Evolutionary conservation across 2,888 invertebrate genomes (phyloP).

Genomic region (Dione juno): DNA sequence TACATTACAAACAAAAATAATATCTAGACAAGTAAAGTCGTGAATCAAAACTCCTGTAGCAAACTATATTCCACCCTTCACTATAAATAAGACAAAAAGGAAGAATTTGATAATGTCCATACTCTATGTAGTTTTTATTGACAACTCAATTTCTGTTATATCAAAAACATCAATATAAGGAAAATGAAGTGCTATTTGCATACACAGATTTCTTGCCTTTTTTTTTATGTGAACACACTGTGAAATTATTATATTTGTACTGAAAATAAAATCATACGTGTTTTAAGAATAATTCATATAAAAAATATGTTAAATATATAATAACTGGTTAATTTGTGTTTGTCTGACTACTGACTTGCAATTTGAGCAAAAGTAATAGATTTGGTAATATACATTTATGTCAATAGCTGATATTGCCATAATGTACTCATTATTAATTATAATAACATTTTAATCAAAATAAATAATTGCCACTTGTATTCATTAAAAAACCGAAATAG

Average conservation of each 20-base stretch:
- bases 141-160: slow-evolving; percentile 42
- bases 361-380: too few relatives aligned
- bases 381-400: too few relatives aligned
- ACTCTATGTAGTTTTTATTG: slow-evolving; percentile 38
- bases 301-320: too few relatives aligned
- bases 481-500: too few relatives aligned
- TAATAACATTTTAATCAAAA: too few relatives aligned
- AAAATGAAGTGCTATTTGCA: slow-evolving; percentile 36
- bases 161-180: slow-evolving; percentile 40
- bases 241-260: slow-evolving; percentile 13
- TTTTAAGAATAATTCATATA: background rate
- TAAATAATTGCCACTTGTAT: too few relatives aligned
- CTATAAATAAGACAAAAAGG: background rate
- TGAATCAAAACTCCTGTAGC: background rate
- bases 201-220: slow-evolving; percentile 26
- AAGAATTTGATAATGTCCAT: slow-evolving; percentile 17
- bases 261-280: background rate
- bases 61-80: background rate
- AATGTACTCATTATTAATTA: too few relatives aligned
- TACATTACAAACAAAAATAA: too few relatives aligned
- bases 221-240: slow-evolving; percentile 18
- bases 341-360: too few relatives aligned
- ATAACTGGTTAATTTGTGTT: too few relatives aligned
- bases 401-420: too few relatives aligned
- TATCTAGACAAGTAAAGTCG: slow-evolving; percentile 1